Base-by-base conservation (phyloP, 2,797 vertebrate species). In the Lindbergichthys nudifrons region DNA sequence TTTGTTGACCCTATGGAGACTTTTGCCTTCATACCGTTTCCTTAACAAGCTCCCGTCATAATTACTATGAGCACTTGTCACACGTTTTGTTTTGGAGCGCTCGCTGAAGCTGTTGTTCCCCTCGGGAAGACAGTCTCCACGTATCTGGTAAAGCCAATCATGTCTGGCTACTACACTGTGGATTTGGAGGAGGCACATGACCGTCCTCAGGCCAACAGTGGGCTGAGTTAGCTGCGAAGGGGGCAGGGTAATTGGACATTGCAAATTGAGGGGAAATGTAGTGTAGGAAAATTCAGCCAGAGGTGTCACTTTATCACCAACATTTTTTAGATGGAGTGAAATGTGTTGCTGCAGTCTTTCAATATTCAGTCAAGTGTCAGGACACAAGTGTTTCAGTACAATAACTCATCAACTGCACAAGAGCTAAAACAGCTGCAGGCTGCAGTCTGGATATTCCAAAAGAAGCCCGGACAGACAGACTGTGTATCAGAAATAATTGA, bases 351-450 rank as follows among this genome's bases (percentile, higher is more conserved):
- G 71, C 4, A 47, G 57, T 61, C 43, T 81, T 69, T 79, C 47
- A 82, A 73, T 73, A 47, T 67, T 77, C 46, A 58, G 39, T 67
- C 42, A 71, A 68, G 50, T 54, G 52, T 65, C 61, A 62, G 60
- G 47, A 65, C 62, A 18, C 11, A 36, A 62, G 47, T 45, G 39
- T 42, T 43, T 15, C 39, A 45, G 39, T 32, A 54, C 71, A 64
- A 71, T 65, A 70, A 65, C 51, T 74, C 62, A 80, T 67, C 53
- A 56, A 23, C 4, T 19, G 15, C 18, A 46, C 47, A 42, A 15
- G 47, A 62, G 74, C 75, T 30, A 11, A 36, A 57, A 75, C 50
- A 65, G 61, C 73, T 78, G 65, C 53, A 42, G 73, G 66, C 79
- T 71, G 61, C 2, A 41, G 53, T 68, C 53, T 53, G 60, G 41